These are phyloP conservation scores for Sinodicranocentrus sp. DNA, from an alignment of 2,888 invertebrate species.

Conservation along the genomic window DNA sequence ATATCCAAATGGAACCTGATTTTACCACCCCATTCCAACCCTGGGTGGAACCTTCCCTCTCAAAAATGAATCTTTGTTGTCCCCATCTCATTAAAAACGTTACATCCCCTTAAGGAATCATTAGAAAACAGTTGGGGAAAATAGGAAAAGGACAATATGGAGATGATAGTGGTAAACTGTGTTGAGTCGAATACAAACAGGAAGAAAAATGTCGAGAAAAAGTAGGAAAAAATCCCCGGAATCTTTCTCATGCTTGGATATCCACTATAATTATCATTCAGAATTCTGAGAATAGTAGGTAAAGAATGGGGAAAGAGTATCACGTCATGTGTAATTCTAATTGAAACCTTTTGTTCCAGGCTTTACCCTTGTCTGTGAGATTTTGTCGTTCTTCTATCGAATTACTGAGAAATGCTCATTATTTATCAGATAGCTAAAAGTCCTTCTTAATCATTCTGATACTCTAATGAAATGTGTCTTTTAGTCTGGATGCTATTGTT, in stretches of 20 bases:
- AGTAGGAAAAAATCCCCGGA: not conserved
- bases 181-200: not conserved
- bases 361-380: not conserved
- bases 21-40: not conserved
- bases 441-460: no score
- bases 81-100: not conserved
- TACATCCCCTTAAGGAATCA: no score
- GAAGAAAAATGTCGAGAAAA: not conserved
- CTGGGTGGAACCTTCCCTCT: not conserved
- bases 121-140: no score
- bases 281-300: not conserved
- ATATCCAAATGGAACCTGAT: not conserved
- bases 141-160: no score
- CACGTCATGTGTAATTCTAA: not conserved
- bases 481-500: no score
- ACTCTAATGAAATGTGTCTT: no score
- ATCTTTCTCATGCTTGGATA: conserved; percentile 35
- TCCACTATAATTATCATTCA: conserved; percentile 39
- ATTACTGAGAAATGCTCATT: no score
- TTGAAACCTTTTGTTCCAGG: not conserved
- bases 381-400: no score
- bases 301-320: not conserved
- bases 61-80: not conserved
- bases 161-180: no score
- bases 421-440: no score